Evolutionary conservation across 2,888 invertebrate genomes (phyloP).

Genomic region (Conchocele bisecta): DNA sequence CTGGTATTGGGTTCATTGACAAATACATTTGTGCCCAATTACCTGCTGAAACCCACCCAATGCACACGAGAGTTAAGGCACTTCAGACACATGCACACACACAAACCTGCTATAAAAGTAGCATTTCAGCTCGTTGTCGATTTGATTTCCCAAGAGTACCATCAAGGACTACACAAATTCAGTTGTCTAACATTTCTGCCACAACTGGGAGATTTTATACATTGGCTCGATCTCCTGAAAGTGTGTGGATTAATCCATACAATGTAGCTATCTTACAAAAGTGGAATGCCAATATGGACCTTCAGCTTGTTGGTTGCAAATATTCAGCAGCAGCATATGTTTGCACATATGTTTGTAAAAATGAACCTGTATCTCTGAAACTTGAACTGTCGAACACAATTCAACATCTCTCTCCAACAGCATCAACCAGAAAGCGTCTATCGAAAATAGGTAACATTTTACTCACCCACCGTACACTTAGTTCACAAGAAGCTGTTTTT

Average conservation of each 20-base stretch:
- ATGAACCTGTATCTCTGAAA: constrained; percentile 10
- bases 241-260: constrained; percentile 18
- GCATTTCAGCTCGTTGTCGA: not conserved
- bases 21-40: constrained; percentile 14
- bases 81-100: constrained; percentile 4
- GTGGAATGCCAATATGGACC: constrained; percentile 16
- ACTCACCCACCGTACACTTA: constrained; percentile 6
- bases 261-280: not conserved
- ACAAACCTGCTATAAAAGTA: constrained; percentile 7
- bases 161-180: not conserved
- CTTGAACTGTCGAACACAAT: not conserved
- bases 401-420: not conserved
- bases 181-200: not conserved
- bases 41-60: not conserved
- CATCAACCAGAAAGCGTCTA: not conserved
- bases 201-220: constrained; percentile 19
- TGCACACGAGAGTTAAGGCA: not conserved
- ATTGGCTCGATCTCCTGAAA: not conserved
- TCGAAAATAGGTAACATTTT: constrained; percentile 18
- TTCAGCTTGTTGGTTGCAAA: constrained; percentile 18
- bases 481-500: constrained; percentile 13
- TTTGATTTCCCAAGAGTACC: constrained; percentile 8
- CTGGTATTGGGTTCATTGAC: constrained; percentile 10
- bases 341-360: constrained; percentile 3
- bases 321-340: constrained; percentile 14